These are phyloP conservation scores for Hypotaenidia okinawae DNA, from an alignment of 2,797 vertebrate species.

Conservation along the genomic window DNA sequence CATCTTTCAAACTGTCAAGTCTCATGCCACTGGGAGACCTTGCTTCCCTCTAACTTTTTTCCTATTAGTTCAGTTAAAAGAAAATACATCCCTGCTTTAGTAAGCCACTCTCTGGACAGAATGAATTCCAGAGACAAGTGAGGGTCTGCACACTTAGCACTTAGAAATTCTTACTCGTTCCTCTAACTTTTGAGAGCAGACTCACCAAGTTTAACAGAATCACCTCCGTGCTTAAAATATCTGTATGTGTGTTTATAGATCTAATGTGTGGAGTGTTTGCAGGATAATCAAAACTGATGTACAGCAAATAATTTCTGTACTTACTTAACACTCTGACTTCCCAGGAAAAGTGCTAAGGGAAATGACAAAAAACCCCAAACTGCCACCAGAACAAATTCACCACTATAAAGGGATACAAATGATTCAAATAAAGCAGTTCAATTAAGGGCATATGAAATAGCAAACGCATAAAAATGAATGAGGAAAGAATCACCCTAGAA, in stretches of 20 bases:
- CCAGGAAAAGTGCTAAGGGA: background rate
- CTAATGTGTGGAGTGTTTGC: background rate
- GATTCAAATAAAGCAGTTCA: background rate
- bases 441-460: background rate
- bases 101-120: background rate
- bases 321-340: slow-evolving; percentile 11
- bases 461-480: background rate
- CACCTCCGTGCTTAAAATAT: background rate
- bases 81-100: background rate
- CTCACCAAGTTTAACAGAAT: background rate
- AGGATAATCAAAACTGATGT: background rate
- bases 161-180: background rate
- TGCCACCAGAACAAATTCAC: slow-evolving; percentile 4
- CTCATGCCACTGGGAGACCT: background rate
- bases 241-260: background rate
- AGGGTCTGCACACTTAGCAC: background rate
- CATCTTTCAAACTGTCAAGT: background rate
- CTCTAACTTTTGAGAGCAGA: background rate
- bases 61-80: background rate
- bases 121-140: background rate
- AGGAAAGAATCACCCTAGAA: slow-evolving; percentile 3
- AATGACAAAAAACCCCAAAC: slow-evolving; percentile 5
- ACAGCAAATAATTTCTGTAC: background rate
- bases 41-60: background rate
- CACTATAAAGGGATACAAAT: background rate